Evolutionary conservation across 2,113 vertebrate species (phyloP).

Genomic region (Laticauda colubrina): DNA sequence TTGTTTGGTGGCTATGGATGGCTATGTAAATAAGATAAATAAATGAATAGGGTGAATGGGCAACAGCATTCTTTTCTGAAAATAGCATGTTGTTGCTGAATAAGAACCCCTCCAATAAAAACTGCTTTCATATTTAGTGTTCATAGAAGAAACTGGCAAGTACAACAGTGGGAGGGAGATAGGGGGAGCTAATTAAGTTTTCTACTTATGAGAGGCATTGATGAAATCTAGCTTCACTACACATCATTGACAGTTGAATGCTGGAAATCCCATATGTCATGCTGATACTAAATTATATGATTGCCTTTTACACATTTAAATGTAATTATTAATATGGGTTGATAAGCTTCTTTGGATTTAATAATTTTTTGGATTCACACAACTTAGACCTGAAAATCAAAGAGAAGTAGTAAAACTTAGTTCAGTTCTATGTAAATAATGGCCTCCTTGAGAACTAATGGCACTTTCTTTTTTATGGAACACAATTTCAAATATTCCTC

Average conservation of each 20-base stretch:
- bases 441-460: not conserved
- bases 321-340: conserved; percentile 36
- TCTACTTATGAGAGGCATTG: not conserved
- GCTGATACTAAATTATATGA: conserved; percentile 49
- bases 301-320: conserved; percentile 60
- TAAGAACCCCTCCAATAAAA: not conserved
- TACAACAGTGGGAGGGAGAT: not conserved
- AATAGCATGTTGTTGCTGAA: not conserved
- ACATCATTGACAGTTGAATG: conserved; percentile 31
- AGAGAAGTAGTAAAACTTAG: not conserved
- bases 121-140: not conserved
- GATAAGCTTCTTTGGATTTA: not conserved
- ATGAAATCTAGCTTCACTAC: not conserved
- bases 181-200: not conserved
- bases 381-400: conserved; percentile 37
- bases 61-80: not conserved
- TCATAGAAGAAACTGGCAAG: not conserved
- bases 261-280: conserved; percentile 41
- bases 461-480: no score
- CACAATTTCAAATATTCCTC: no score
- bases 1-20: no score
- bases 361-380: conserved; percentile 15
- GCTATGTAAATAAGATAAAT: no score
- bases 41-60: not conserved
- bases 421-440: not conserved